A percentile compares a stretch with the other conserved stretches of the same genome.
These are phyloP conservation scores for Hassar affinis DNA, from an alignment of 2,113 vertebrate genomes.

Conservation along the genomic window DNA sequence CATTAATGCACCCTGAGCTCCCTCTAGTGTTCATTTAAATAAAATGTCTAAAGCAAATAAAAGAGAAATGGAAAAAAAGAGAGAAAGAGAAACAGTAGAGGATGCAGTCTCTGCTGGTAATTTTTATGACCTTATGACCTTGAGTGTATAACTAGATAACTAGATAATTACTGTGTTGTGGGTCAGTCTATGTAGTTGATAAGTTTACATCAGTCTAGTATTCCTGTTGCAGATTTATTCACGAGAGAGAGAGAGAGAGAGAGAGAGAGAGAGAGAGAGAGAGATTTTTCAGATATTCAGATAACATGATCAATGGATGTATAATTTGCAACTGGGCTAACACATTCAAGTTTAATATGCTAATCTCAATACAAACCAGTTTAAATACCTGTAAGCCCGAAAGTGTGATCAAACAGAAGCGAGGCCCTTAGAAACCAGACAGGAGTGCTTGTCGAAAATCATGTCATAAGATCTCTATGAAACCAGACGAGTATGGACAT, in stretches of 20 bases:
- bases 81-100: background rate
- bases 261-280: too few species aligned
- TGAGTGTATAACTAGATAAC: background rate
- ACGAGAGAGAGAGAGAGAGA: background rate
- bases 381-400: conserved; percentile 30
- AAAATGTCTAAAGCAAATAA: background rate
- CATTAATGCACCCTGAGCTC: conserved; percentile 45
- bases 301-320: background rate
- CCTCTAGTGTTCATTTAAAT: conserved; percentile 51
- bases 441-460: conserved; percentile 64
- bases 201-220: background rate
- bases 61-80: background rate
- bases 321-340: conserved; percentile 16
- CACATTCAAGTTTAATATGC: background rate
- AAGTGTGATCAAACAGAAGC: background rate
- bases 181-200: background rate
- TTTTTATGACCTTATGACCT: background rate
- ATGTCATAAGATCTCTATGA: conserved; percentile 21
- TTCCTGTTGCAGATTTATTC: background rate
- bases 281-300: too few species aligned
- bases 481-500: conserved; percentile 26
- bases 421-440: conserved; percentile 37
- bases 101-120: background rate
- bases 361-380: conserved; percentile 31
- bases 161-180: background rate